A percentile compares a stretch with the other conserved stretches of the same genome.
These are phyloP conservation scores for Athene cunicularia DNA, from an alignment of 2,113 vertebrate species.

Conservation along the genomic window DNA sequence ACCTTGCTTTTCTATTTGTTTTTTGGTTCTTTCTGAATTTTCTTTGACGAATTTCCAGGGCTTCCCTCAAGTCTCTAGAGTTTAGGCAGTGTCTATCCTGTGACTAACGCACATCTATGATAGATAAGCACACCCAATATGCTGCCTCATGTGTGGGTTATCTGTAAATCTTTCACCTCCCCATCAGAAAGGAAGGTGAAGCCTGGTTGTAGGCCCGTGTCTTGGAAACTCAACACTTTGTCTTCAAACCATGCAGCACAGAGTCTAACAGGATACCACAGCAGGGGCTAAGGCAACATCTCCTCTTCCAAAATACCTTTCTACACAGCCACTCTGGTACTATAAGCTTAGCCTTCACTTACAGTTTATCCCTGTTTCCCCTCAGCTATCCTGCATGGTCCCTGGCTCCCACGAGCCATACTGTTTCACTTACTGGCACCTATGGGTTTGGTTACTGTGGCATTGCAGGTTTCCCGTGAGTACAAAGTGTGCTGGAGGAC, in stretches of 20 bases:
- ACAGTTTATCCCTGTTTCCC: neutral
- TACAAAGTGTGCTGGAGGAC: conserved; percentile 1
- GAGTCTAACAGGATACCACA: neutral
- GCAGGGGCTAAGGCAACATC: neutral
- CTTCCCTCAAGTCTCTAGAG: neutral
- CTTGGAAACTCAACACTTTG: neutral
- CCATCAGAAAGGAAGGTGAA: neutral
- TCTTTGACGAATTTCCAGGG: neutral
- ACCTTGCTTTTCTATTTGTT: neutral
- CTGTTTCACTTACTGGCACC: neutral
- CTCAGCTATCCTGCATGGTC: neutral
- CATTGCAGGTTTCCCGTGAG: neutral
- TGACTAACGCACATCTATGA: neutral
- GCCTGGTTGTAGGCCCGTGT: neutral
- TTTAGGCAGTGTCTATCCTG: neutral
- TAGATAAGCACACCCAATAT: neutral
- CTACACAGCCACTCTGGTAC: neutral
- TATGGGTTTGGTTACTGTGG: neutral
- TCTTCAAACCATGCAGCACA: neutral
- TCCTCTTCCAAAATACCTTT: neutral
- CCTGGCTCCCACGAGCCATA: neutral
- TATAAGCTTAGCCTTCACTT: neutral
- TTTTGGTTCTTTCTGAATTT: neutral
- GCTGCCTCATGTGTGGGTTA: neutral
- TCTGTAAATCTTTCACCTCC: neutral